Conservation (phyloP, 2,888 invertebrate genomes). For the Rhaphigaster nebulosa region DNA sequence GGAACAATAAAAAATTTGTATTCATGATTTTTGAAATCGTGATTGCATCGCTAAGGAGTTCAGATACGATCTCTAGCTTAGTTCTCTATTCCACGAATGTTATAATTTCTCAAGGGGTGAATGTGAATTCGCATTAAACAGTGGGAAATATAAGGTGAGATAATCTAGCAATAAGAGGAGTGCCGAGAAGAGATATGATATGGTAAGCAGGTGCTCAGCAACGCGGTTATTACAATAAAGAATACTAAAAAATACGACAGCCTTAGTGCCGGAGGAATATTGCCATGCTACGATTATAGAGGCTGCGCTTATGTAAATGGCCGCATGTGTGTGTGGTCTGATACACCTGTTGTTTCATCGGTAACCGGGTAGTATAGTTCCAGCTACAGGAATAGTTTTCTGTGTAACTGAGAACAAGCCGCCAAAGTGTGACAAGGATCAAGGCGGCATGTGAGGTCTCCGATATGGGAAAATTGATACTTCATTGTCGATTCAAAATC, state of each 20-base stretch:
- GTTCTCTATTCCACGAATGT: neutral
- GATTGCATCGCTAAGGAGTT: neutral
- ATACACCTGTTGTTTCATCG: neutral
- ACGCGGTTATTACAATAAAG: conserved; percentile 26
- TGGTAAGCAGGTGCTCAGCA: neutral
- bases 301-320: conserved; percentile 27
- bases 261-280: neutral
- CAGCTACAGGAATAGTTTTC: neutral
- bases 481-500: neutral
- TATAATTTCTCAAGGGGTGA: neutral
- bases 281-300: neutral
- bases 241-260: conserved; percentile 14
- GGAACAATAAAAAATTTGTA: neutral
- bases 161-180: neutral
- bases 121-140: conserved; percentile 6
- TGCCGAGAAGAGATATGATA: neutral
- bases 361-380: neutral
- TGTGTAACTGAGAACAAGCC: neutral
- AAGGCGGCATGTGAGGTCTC: neutral
- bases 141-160: neutral
- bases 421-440: neutral
- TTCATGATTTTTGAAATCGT: neutral
- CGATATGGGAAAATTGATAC: neutral
- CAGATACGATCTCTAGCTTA: neutral
- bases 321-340: neutral